A percentile compares a stretch with the other conserved stretches of the same genome.
These are phyloP conservation scores for Drosophila meridionalis DNA, from an alignment of 2,888 invertebrate species.

Conservation along the genomic window DNA sequence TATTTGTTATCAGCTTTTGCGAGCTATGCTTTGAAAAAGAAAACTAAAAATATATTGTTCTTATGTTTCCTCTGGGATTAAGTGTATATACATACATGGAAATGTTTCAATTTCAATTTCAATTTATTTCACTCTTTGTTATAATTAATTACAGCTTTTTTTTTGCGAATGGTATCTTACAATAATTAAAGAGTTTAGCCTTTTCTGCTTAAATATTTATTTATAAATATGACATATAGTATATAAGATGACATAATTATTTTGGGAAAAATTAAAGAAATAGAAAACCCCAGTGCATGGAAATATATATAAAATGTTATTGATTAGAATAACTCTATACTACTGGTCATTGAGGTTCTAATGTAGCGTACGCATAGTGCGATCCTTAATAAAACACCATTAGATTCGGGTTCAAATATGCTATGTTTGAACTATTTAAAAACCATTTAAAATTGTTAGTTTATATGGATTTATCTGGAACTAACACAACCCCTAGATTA, in stretches of 20 bases:
- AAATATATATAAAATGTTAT: neutral
- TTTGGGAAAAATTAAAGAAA: too few relatives aligned
- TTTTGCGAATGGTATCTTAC: too few relatives aligned
- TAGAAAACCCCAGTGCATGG: too few relatives aligned
- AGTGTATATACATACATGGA: neutral
- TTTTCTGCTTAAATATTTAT: too few relatives aligned
- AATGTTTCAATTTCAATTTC: too few relatives aligned
- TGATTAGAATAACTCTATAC: neutral
- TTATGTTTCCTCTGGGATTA: slow-evolving; percentile 14
- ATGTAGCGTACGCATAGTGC: neutral
- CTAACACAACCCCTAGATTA: neutral
- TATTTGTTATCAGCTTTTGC: neutral
- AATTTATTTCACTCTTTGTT: too few relatives aligned
- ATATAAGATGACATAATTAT: too few relatives aligned
- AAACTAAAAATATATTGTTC: neutral
- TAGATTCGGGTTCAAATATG: neutral
- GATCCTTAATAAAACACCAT: too few relatives aligned
- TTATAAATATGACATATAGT: too few relatives aligned
- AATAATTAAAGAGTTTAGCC: too few relatives aligned
- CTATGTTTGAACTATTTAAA: neutral
- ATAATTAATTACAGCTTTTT: too few relatives aligned
- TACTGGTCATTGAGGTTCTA: neutral
- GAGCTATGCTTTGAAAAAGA: neutral
- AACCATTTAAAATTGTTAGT: neutral
- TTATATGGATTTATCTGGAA: neutral